Conservation (phyloP, 2,113 vertebrate genomes). For the Ptychochromis oligacanthus region DNA sequence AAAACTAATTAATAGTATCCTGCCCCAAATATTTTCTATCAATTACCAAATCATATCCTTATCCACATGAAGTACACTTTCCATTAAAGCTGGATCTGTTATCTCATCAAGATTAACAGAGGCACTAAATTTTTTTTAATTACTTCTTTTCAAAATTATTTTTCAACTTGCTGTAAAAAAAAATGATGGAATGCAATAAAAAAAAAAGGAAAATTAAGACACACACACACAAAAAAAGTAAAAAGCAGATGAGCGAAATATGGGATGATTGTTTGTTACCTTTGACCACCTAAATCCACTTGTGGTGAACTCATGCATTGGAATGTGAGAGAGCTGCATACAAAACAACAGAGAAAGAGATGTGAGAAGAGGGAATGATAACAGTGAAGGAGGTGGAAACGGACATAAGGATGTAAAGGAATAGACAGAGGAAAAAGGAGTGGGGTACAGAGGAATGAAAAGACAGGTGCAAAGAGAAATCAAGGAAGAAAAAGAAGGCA, state of each 20-base stretch:
- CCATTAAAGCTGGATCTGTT: not conserved
- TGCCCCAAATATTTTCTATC: not conserved
- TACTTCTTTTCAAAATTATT: no score
- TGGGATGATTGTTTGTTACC: conserved; percentile 65
- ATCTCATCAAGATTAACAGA: not conserved
- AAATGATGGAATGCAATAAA: not conserved
- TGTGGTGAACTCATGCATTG: conserved; percentile 72
- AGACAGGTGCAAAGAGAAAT: not conserved
- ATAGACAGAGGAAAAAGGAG: not conserved
- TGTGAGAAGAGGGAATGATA: conserved; percentile 7
- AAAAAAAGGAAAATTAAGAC: not conserved
- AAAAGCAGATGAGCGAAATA: not conserved
- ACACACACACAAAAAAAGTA: not conserved
- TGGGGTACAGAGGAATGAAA: not conserved
- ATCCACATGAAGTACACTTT: fast-evolving
- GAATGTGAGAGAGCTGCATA: conserved; percentile 71
- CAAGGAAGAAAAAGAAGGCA: not conserved
- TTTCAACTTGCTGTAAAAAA: not conserved
- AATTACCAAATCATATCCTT: not conserved
- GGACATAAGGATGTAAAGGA: not conserved
- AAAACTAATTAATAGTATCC: not conserved
- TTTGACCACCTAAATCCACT: conserved; percentile 78
- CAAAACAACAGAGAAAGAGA: conserved; percentile 55
- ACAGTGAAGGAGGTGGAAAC: not conserved
- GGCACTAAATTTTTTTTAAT: not conserved